Base-by-base conservation (phyloP, 2,888 invertebrate species). In the Melitaea athalia region DNA sequence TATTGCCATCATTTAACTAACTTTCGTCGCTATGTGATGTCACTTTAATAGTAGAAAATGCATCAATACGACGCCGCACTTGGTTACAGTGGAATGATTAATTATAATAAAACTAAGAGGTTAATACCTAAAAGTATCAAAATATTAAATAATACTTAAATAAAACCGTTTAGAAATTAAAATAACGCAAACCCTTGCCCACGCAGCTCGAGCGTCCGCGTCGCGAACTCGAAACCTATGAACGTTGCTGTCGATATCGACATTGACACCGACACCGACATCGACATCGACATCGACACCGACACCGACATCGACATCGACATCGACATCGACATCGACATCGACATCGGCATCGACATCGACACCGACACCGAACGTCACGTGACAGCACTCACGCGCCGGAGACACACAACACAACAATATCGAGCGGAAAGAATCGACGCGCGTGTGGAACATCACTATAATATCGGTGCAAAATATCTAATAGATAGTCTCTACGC, bases 381-480 rank as follows among this genome's bases (percentile, higher is more conserved):
- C 68, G 71, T 76, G 76, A 75, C 70, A 70, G 15, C 73, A 71
- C 61, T 63, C 66, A 50, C 53, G 42, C 52, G 55, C 43, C 24
- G 12, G 61, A 61, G 15, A 67, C 72, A 70, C 73, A 76, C 70
- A 59, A 70, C 73, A 76, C 70, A 59, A 52, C 69, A 69, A 70
- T 65, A 67, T 63, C 68, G 71, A 78, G 79, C 77, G 75, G 78
- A 81, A 79, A 78, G 78, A 77, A 67, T 77, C 77, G 78, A 79
- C 79, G 81, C 80, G 83, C 81, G 85, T 83, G 86, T 81, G 72
- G 75, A 77, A 77, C 79, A 81, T 79, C 79, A 77, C 82, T 85
- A 86, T 83, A 85, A 81, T 88, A 87, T 86, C 85, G 82, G 92
- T 92, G 92, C 92, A 91, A 91, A 91, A 90, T 86, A 78, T 88